Conservation (phyloP, 2,888 invertebrate species). For the Andrena dorsata region DNA sequence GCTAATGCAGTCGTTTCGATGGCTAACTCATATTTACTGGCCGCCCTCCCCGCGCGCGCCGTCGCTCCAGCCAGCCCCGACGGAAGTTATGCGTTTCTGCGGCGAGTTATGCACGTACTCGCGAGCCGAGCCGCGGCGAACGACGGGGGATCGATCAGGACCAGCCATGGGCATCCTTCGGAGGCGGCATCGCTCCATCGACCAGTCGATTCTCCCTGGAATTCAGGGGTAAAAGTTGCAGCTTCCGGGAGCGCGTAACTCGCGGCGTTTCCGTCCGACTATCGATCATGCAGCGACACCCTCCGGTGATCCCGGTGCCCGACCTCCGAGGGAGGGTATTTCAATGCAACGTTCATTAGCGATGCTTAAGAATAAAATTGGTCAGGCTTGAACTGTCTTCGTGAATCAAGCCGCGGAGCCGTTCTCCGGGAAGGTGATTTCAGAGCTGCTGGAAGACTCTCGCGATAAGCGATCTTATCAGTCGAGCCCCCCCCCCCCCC, state of each 20-base stretch:
- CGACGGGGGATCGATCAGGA: slow-evolving; percentile 46
- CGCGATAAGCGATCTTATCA: not conserved
- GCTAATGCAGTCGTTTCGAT: slow-evolving; percentile 59
- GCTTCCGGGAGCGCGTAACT: slow-evolving; percentile 35
- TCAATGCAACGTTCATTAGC: not conserved
- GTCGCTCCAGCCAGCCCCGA: slow-evolving; percentile 36
- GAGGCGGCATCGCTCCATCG: slow-evolving; percentile 39
- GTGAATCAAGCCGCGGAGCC: too few species aligned
- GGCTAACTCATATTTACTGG: slow-evolving; percentile 18
- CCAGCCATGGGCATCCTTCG: slow-evolving; percentile 24
- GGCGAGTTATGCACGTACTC: slow-evolving; percentile 37
- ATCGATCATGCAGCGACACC: slow-evolving; percentile 8
- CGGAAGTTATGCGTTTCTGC: slow-evolving; percentile 62
- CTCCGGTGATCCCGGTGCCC: not conserved
- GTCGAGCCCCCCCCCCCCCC: too few species aligned
- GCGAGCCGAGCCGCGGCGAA: slow-evolving; percentile 20
- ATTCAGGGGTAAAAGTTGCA: slow-evolving; percentile 48
- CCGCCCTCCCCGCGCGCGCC: slow-evolving; percentile 18
- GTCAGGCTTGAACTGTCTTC: too few species aligned
- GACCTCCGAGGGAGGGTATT: not conserved
- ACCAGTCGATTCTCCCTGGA: slow-evolving; percentile 32
- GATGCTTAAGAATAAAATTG: too few species aligned
- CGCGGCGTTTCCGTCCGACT: slow-evolving; percentile 10
- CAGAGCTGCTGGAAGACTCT: too few species aligned
- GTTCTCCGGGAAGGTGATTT: too few species aligned